Conservation (phyloP, 1,140 invertebrate species). For the Heliconius himera region DNA sequence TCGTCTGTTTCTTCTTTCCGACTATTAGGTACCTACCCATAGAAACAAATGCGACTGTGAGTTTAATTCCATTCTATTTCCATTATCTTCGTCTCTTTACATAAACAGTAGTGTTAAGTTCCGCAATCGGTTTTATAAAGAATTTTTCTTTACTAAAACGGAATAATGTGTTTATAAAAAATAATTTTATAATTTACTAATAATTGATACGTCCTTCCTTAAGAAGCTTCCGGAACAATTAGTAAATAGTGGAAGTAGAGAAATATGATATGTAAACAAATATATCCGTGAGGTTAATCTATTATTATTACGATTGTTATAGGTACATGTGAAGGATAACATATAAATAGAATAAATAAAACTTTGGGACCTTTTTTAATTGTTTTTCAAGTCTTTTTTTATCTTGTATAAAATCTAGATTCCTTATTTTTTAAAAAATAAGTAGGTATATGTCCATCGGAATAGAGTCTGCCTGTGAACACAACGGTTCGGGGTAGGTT, state of each 20-base stretch:
- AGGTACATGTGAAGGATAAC: neutral
- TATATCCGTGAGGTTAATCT: slow-evolving; percentile 24
- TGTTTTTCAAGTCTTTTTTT: too few relatives aligned
- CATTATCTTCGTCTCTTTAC: neutral
- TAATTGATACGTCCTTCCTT: slow-evolving; percentile 47
- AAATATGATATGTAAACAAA: slow-evolving; percentile 40
- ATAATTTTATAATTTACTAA: neutral
- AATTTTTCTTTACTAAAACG: neutral
- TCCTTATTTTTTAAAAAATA: too few relatives aligned
- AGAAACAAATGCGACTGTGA: too few relatives aligned
- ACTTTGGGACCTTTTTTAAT: too few relatives aligned
- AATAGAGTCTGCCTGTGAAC: too few relatives aligned
- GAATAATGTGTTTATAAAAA: neutral
- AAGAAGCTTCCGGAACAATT: slow-evolving; percentile 26
- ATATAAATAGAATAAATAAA: too few relatives aligned
- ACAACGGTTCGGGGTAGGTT: too few relatives aligned
- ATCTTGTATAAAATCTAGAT: too few relatives aligned
- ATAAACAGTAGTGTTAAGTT: neutral
- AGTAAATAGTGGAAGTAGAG: slow-evolving; percentile 19
- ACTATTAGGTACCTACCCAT: too few relatives aligned
- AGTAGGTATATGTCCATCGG: too few relatives aligned
- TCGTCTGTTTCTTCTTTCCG: too few relatives aligned
- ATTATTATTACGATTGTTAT: neutral
- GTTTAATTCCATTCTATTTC: neutral
- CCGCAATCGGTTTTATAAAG: neutral